Evolutionary conservation across 2,888 invertebrate genomes (phyloP), one percentile per base, ranked within the genome.

Genomic region (Cryptops parisi): DNA sequence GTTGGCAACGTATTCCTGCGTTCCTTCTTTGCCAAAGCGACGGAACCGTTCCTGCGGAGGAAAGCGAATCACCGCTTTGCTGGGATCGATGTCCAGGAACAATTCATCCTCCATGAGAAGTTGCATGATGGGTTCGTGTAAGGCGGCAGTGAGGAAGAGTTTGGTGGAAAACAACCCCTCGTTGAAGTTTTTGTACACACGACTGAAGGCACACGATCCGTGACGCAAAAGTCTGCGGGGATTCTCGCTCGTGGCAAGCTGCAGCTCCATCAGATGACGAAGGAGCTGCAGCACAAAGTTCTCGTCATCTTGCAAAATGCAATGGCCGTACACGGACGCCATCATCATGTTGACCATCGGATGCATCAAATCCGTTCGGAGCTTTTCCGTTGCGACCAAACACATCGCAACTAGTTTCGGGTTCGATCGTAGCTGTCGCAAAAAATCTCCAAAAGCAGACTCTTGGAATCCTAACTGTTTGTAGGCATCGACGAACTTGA

Each of bases 131-230:
- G 97, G 93, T 44, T 82, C 82, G 68, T 91, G 86, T 12, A 97
- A 75, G 0, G 93, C 87, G 1, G 93, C 87, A 2, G 90, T 84
- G 22, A 98, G 77, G 72, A 96, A 97, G 63, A 93, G 79, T 61
- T 91, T 85, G 1, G 93, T 88, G 0, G 91, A 84, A 62, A 88
- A 83, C 62, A 93, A 78, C 1, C 84, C 84, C 64, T 96, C 96
- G 50, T 85, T 84, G 65, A 91, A 84, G 51, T 85, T 80, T 43
- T 83, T 82, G 73, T 90, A 96, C 43, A 94, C 74, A 12, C 82
- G 76, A 15, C 86, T 80, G 64, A 96, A 87, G 2, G 91, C 85
- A 64, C 88, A 88, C 3, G 84, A 84, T 53, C 86, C 86, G 40
- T 84, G 79, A 23, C 87, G 78, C 43, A 97, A 74, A 60, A 93